Percentiles rank a stretch among this genome's conserved stretches.
Evolutionary conservation across 2,113 vertebrate genomes (phyloP).

Genomic region (Chaetodon auriga): DNA sequence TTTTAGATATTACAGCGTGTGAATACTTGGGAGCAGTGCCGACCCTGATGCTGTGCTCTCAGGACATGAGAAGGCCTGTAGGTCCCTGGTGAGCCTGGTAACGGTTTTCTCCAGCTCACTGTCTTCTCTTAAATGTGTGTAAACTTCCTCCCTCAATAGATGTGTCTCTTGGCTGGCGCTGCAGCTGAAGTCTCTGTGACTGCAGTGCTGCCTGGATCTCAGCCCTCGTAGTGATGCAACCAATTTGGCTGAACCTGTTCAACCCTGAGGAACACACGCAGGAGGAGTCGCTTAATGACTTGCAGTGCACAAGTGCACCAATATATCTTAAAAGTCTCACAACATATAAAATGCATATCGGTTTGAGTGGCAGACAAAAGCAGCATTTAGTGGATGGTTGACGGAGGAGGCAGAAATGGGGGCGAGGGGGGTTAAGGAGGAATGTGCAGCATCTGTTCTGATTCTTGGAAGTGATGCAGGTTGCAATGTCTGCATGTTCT

Average conservation of each 20-base stretch:
- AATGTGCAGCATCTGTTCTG: conserved; percentile 56
- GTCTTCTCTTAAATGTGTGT: conserved; percentile 44
- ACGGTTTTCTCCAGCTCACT: conserved; percentile 26
- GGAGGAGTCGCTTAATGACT: conserved; percentile 62
- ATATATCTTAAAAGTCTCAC: conserved; percentile 10
- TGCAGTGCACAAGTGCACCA: conserved; percentile 35
- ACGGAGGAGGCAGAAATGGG: conserved; percentile 2
- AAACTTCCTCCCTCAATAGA: conserved; percentile 41
- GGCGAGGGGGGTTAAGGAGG: neutral
- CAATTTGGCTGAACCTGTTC: conserved; percentile 73
- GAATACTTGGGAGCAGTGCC: neutral
- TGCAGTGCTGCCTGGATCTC: conserved; percentile 52
- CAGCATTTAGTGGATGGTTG: conserved; percentile 30
- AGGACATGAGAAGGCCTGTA: conserved; percentile 8
- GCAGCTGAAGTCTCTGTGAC: conserved; percentile 60
- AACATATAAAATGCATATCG: conserved; percentile 21
- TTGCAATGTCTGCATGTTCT: conserved; percentile 47
- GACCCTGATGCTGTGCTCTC: neutral
- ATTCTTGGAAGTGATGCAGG: conserved; percentile 70
- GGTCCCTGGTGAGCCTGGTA: conserved; percentile 14
- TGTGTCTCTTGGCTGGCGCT: conserved; percentile 50
- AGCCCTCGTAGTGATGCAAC: conserved; percentile 66
- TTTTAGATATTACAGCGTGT: neutral
- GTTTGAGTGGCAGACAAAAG: conserved; percentile 10
- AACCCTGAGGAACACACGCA: conserved; percentile 58